Evolutionary conservation across 2,797 vertebrate species (phyloP).

Genomic region (Esox masquinongy): DNA sequence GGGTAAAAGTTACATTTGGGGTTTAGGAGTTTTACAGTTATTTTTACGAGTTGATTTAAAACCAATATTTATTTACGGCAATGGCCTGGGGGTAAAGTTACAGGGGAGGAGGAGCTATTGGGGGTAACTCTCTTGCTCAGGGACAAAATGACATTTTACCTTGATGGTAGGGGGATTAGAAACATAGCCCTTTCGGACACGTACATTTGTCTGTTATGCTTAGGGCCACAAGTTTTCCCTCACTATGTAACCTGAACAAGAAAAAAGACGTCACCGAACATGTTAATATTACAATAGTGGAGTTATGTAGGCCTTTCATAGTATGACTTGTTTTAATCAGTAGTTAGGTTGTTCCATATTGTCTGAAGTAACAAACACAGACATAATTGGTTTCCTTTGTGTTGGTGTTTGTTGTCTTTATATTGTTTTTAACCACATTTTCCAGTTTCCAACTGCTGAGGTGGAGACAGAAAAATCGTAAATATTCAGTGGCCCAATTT

Average conservation of each 20-base stretch:
- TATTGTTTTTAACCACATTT: slow-evolving; percentile 16
- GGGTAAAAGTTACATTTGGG: too few species aligned
- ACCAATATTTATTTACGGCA: too few species aligned
- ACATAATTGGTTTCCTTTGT: slow-evolving; percentile 19
- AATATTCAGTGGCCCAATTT: slow-evolving; percentile 26
- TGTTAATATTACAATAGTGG: not conserved
- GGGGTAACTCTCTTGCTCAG: too few species aligned
- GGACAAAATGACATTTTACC: too few species aligned
- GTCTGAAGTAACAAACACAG: not conserved
- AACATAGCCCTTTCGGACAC: too few species aligned
- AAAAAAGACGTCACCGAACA: not conserved
- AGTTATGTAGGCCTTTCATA: not conserved
- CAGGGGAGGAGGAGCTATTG: too few species aligned
- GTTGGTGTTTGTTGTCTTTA: not conserved
- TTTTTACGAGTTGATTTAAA: too few species aligned
- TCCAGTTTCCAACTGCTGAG: slow-evolving; percentile 18
- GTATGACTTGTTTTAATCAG: not conserved
- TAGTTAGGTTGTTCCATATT: not conserved
- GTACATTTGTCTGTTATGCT: too few species aligned
- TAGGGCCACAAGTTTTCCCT: too few species aligned
- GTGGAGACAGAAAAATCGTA: slow-evolving; percentile 33
- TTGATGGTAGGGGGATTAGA: too few species aligned
- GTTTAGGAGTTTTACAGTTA: too few species aligned
- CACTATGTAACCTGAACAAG: not conserved
- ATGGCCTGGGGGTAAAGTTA: too few species aligned